These are phyloP conservation scores for Tetranychus piercei DNA, from an alignment of 2,888 invertebrate genomes.

Conservation along the genomic window DNA sequence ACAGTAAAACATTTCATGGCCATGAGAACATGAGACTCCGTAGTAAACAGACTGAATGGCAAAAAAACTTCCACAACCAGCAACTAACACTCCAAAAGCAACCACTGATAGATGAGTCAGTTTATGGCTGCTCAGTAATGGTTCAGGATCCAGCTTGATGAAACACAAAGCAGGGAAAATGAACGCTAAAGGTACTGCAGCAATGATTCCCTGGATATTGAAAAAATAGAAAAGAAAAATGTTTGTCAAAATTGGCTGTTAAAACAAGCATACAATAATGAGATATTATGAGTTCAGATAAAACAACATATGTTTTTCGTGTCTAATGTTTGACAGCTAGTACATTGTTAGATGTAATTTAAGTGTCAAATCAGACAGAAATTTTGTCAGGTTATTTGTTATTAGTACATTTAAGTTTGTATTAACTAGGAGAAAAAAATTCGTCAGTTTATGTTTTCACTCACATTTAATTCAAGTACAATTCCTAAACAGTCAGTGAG, in stretches of 20 bases:
- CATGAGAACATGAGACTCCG: constrained; percentile 46
- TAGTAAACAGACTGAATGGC: constrained; percentile 38
- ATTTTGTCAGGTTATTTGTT: not conserved
- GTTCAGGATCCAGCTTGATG: constrained; percentile 52
- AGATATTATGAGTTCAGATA: not conserved
- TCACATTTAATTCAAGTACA: constrained; percentile 60
- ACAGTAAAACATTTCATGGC: constrained; percentile 45
- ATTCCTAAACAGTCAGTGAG: constrained; percentile 63
- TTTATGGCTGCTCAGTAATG: constrained; percentile 46
- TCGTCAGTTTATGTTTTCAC: constrained; percentile 28
- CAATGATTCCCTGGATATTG: constrained; percentile 47
- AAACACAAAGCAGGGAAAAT: constrained; percentile 60
- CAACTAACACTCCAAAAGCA: constrained; percentile 47
- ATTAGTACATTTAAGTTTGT: not conserved
- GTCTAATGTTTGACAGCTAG: no score
- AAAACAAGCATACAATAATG: not conserved
- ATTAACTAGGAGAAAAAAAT: no score
- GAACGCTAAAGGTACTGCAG: constrained; percentile 63
- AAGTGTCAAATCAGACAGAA: not conserved
- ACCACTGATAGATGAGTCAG: constrained; percentile 50
- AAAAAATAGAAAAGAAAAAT: no score
- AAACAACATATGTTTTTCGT: no score
- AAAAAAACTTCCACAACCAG: constrained; percentile 43
- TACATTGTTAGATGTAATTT: constrained; percentile 13
- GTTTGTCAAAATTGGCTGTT: constrained; percentile 20